Base-by-base conservation (phyloP, 2,113 vertebrate species). In the Cyanistes caeruleus region DNA sequence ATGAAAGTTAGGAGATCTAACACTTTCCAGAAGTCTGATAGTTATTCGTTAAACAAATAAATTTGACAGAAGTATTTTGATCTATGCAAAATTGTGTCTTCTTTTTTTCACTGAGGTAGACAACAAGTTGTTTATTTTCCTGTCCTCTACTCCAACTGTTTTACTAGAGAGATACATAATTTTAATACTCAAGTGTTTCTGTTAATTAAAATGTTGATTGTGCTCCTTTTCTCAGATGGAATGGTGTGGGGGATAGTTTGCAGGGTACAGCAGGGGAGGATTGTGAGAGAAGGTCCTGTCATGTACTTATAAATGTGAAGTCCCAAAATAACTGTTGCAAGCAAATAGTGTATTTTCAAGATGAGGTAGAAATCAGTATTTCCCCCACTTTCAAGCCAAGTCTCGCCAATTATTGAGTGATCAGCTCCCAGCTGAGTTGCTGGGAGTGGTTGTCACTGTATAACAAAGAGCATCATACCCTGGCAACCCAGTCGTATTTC, bases 181-280 rank as follows among this genome's bases (percentile, higher is more conserved):
- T 83, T 72, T 77, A 77, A 65, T 67, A 77, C 20, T 67, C 8
- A 62, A 58, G 13, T 63, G 11, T 56, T 5, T 1, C 31, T 91
- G 1, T 69, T 64, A 77, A 37, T 23, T 83, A 27, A 46, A 77
- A 49, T 81, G 74, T 12, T 69, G 31, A 41, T 62, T 41, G 4
- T 31, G 35, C 9, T 51, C 10, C 2, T 89, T 82, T 91, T 76
- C 33, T 90, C 24, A 62, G 59, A 28, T 55, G 20, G 19, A 67
- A 39, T n/a, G 5, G 6, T 67, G 12, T 30, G 23, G 5, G 33
- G 14, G 6, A n/a, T 81, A 39, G 10, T 48, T 55, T 55, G 23
- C 13, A 22, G 2, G 4, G 20, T 8, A 7, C 23, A 31, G 16
- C 22, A 28, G 7, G 3, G 8, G 5, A 23, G 18, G 9, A 58